Base-by-base conservation (phyloP, 2,113 vertebrate species). In the Oophaga pumilio region DNA sequence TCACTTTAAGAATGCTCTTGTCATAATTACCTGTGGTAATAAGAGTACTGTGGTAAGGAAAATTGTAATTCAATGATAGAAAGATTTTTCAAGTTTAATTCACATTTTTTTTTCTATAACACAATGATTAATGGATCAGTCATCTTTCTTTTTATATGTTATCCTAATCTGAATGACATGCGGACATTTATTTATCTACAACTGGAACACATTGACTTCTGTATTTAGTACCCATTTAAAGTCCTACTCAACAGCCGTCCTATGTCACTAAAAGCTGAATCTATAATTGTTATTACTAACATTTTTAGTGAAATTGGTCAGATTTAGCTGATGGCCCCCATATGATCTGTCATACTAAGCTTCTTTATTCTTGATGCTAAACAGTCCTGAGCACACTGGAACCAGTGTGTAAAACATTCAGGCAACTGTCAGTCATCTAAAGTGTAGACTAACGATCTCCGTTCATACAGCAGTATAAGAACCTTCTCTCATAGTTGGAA, bases 261-360 rank as follows among this genome's bases (percentile, higher is more conserved):
- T 73, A 33, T 18, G 26, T 43, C 28, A 17, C 28, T 73, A 15
- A 76, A 76, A 76, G 33, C 71, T 50, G 14, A 14, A 73, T 73
- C 69, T 14, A 49, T 49, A 18, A 74, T 9, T 49, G 8, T 8
- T 49, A 50, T 50, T 50, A 14, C 43, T 76, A 50, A 76, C 71
- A 49, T 76, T 76, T 76, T 49, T 9, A 20, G 71, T 49, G 8
- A 76, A 76, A 76, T 76, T 43, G 15, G 17, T 18, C 33, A 49
- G 2, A 76, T 76, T 71, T 71, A 33, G 68, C 13, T 71, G 68
- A 71, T 71, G 68, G 24, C 26, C 68, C 68, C 68, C 68, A 71
- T 71, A 71, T 71, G 68, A 71, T 71, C 24, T 71, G 68, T 71
- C 68, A 71, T 71, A 43, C 71, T 76, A 10, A 76, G 28, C 33